These are phyloP conservation scores for Hydrochoerus hydrochaeris DNA, from an alignment of 2,113 vertebrate species.

Conservation along the genomic window DNA sequence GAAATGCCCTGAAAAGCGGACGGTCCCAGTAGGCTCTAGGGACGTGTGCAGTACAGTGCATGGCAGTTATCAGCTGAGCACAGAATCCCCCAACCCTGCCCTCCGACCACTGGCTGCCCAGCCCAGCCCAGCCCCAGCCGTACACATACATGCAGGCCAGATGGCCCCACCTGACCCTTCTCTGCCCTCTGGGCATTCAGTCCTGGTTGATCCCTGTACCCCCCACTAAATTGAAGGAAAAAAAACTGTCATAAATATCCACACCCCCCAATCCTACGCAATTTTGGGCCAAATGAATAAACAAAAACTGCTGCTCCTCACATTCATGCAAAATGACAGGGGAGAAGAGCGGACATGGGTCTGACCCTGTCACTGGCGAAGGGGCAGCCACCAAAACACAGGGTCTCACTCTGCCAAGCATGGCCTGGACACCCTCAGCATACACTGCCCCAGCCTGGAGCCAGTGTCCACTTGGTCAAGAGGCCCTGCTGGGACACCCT, in stretches of 20 bases:
- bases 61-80: slow-evolving; percentile 99
- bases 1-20: slow-evolving; percentile 86
- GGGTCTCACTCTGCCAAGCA: background rate
- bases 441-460: background rate
- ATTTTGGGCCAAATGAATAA: slow-evolving; percentile 77
- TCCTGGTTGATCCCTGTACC: slow-evolving; percentile 81
- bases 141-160: slow-evolving; percentile 90
- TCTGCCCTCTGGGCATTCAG: slow-evolving; percentile 82
- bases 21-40: slow-evolving; percentile 86
- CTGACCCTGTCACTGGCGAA: background rate
- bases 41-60: slow-evolving; percentile 92
- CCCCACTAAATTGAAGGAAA: slow-evolving; percentile 61
- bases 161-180: background rate
- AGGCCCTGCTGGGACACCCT: background rate
- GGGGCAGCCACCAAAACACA: background rate
- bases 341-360: background rate
- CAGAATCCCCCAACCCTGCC: slow-evolving; percentile 88
- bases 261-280: slow-evolving; percentile 66
- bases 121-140: slow-evolving; percentile 90
- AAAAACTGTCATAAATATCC: slow-evolving; percentile 78
- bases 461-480: background rate
- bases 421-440: background rate
- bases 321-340: slow-evolving; percentile 77
- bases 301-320: slow-evolving; percentile 75
- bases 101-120: slow-evolving; percentile 86